Evolutionary conservation across 2,113 vertebrate genomes (phyloP).

Genomic region (Toxotes chatareus): DNA sequence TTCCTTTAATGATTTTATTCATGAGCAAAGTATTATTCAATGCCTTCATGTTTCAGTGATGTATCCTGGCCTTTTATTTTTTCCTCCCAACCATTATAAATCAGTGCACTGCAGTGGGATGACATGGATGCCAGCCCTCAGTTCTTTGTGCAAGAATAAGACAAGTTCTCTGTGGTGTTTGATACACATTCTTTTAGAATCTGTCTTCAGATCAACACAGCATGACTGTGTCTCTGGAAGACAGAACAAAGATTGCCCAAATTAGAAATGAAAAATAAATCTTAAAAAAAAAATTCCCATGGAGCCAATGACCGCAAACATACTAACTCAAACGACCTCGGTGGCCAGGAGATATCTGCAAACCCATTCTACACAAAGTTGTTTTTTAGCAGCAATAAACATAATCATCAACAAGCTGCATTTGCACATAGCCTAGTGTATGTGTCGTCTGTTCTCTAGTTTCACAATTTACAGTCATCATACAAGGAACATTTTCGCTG

Average conservation of each 20-base stretch:
- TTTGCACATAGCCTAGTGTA: conserved; percentile 16
- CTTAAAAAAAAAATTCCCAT: background rate
- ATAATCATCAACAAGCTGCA: conserved; percentile 41
- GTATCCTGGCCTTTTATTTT: conserved; percentile 65
- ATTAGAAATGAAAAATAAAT: conserved; percentile 66
- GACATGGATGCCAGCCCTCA: conserved; percentile 64
- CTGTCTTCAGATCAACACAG: conserved; percentile 52
- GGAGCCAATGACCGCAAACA: conserved; percentile 13
- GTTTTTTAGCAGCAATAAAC: conserved; percentile 47
- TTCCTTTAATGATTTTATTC: conserved; percentile 79
- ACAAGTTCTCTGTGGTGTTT: conserved; percentile 64
- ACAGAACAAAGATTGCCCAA: conserved; percentile 55
- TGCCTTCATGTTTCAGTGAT: conserved; percentile 67
- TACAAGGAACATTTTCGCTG: conserved; percentile 40
- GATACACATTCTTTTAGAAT: conserved; percentile 62
- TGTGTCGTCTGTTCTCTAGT: conserved; percentile 25
- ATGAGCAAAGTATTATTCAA: conserved; percentile 75
- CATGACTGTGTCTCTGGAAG: conserved; percentile 52
- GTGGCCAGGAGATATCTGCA: conserved; percentile 26
- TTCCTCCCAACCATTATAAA: conserved; percentile 70
- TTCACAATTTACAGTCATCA: conserved; percentile 37
- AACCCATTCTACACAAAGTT: conserved; percentile 26
- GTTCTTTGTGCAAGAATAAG: conserved; percentile 60
- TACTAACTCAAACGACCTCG: conserved; percentile 16
- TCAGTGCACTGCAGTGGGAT: conserved; percentile 62